Conservation (phyloP, 2,888 invertebrate species). For the Elgonia sp. region DNA sequence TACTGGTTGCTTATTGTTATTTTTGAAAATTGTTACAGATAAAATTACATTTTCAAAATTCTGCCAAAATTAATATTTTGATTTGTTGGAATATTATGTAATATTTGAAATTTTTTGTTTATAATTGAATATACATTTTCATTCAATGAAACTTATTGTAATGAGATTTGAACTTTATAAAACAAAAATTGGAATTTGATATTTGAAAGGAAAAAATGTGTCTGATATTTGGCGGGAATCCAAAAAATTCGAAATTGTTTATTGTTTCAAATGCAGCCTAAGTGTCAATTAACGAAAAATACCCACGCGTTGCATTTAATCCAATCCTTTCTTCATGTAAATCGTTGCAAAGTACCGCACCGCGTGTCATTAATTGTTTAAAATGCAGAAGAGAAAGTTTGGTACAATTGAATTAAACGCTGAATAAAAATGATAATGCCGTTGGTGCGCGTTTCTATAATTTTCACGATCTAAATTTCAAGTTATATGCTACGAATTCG, state of each 20-base stretch:
- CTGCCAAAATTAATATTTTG: too few species aligned
- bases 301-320: slow-evolving; percentile 5
- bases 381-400: slow-evolving; percentile 44
- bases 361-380: slow-evolving; percentile 44
- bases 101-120: too few species aligned
- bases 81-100: too few species aligned
- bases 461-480: slow-evolving; percentile 64
- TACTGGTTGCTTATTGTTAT: neutral
- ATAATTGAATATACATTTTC: too few species aligned
- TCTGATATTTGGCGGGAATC: neutral
- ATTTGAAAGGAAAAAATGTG: neutral
- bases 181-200: neutral
- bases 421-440: slow-evolving; percentile 50
- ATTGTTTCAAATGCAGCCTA: neutral
- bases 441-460: slow-evolving; percentile 42
- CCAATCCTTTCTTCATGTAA: neutral
- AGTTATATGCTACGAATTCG: slow-evolving; percentile 51
- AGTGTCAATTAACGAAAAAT: slow-evolving; percentile 23
- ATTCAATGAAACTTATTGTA: too few species aligned
- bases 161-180: neutral
- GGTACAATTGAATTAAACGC: slow-evolving; percentile 47
- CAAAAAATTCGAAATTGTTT: neutral
- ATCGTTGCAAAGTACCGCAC: slow-evolving; percentile 2
- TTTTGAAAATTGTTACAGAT: too few species aligned
- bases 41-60: too few species aligned